Evolutionary conservation across 2,113 vertebrate genomes (phyloP).

Genomic region (Prinia subflava): DNA sequence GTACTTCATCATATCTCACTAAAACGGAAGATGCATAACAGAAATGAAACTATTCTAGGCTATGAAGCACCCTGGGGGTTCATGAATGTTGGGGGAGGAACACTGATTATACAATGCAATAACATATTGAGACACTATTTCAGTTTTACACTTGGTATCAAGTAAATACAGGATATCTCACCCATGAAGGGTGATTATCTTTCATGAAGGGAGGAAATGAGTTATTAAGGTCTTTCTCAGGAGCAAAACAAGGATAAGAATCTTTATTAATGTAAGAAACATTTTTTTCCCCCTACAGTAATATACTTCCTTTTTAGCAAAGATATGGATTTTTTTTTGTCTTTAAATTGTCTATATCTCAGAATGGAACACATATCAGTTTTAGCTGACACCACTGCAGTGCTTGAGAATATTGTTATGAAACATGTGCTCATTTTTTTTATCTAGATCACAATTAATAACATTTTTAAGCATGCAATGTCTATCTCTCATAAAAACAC

Average conservation of each 20-base stretch:
- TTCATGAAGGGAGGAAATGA: slow-evolving; percentile 65
- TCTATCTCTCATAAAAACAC: slow-evolving; percentile 42
- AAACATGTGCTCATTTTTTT: slow-evolving; percentile 60
- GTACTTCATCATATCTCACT: slow-evolving; percentile 55
- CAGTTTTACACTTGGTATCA: slow-evolving; percentile 65
- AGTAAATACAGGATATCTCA: slow-evolving; percentile 75
- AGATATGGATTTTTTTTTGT: slow-evolving; percentile 21
- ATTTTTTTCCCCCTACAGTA: slow-evolving; percentile 25
- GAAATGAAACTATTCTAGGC: slow-evolving; percentile 60
- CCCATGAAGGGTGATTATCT: slow-evolving; percentile 77
- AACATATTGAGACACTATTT: slow-evolving; percentile 74
- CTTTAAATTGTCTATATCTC: slow-evolving; percentile 51
- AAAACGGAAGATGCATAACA: slow-evolving; percentile 56
- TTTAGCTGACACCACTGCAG: slow-evolving; percentile 32
- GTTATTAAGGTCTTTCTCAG: slow-evolving; percentile 69
- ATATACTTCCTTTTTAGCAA: slow-evolving; percentile 55
- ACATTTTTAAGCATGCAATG: slow-evolving; percentile 49
- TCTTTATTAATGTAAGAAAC: slow-evolving; percentile 59
- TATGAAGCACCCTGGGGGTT: slow-evolving; percentile 72
- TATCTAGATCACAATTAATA: slow-evolving; percentile 61
- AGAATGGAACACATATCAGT: slow-evolving; percentile 11
- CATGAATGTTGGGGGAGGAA: slow-evolving; percentile 67
- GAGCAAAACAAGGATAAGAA: slow-evolving; percentile 64
- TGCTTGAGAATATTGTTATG: slow-evolving; percentile 23
- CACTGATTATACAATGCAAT: slow-evolving; percentile 63